Conservation (phyloP, 1,140 invertebrate genomes). For the Zaprionus ghesquierei region DNA sequence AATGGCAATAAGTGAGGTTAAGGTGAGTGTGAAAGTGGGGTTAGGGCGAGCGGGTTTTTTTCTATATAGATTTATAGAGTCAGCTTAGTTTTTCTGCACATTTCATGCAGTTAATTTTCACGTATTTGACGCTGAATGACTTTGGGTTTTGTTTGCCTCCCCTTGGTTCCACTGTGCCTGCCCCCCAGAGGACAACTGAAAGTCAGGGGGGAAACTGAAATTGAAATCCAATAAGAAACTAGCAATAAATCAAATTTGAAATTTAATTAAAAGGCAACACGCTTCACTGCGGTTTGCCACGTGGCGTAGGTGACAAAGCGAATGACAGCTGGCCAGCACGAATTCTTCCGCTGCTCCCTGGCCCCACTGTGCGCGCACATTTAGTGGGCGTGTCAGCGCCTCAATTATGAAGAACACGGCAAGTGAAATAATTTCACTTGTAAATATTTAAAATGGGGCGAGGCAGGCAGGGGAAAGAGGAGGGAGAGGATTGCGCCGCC, state of each 20-base stretch:
- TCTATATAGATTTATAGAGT: background rate
- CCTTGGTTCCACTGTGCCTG: background rate
- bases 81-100: background rate
- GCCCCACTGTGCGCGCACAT: constrained; percentile 32
- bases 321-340: background rate
- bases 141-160: background rate
- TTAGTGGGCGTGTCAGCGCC: constrained; percentile 30
- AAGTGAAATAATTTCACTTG: constrained; percentile 67
- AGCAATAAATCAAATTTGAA: constrained; percentile 72
- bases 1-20: background rate
- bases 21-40: background rate
- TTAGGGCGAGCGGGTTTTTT: background rate
- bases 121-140: background rate
- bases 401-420: constrained; percentile 44
- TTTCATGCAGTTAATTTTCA: background rate
- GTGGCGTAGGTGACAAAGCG: background rate
- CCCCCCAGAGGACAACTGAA: constrained; percentile 53
- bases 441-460: constrained; percentile 72
- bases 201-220: constrained; percentile 46
- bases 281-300: constrained; percentile 29
- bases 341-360: constrained; percentile 5
- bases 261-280: constrained; percentile 69
- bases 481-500: constrained; percentile 27
- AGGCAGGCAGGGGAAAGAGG: background rate
- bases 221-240: constrained; percentile 51